phyloP scores from a whole-genome alignment of 2,888 invertebrate genomes.

The Acronicta aceris region DNA sequence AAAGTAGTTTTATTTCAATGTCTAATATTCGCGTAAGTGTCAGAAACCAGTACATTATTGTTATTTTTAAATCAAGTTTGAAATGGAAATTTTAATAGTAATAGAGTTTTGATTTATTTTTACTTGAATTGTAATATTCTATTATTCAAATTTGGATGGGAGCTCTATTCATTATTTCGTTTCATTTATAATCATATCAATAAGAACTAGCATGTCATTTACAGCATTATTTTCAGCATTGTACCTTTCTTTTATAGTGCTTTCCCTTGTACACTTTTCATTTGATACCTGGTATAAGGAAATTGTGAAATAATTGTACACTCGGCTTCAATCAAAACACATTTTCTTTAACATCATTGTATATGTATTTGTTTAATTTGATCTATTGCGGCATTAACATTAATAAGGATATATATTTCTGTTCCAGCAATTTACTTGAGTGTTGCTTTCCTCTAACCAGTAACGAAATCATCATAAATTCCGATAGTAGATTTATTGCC shows the following conservation, averaged over 20 bases:
- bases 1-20: too few species aligned
- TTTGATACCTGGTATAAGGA: too few species aligned
- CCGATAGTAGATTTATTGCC: neutral
- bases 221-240: too few species aligned
- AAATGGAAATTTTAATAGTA: neutral
- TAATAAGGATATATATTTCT: neutral
- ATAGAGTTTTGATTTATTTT: neutral
- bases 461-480: slow-evolving; percentile 1
- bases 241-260: too few species aligned
- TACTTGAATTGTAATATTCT: neutral
- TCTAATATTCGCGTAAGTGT: too few species aligned
- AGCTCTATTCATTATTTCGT: too few species aligned
- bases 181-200: too few species aligned
- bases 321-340: neutral
- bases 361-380: neutral
- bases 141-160: neutral
- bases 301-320: too few species aligned
- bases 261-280: too few species aligned
- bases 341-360: neutral
- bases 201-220: too few species aligned
- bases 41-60: too few species aligned
- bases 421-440: neutral
- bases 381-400: neutral
- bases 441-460: neutral
- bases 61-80: neutral